Evolutionary conservation across 2,888 invertebrate genomes (phyloP).

Genomic region (Stenotaenia linearis): DNA sequence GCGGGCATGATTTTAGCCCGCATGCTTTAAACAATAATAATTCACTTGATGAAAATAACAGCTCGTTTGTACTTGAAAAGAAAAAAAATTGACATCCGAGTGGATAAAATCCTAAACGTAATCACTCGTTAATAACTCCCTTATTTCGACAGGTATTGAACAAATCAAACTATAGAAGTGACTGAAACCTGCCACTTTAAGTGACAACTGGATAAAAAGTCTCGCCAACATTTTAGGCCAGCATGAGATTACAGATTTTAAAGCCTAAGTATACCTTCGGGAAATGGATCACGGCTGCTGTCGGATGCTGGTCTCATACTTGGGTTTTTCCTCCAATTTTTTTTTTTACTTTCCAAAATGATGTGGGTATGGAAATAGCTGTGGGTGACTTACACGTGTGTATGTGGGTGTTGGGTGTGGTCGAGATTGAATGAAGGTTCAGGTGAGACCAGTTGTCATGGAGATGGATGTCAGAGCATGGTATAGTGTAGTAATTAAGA

Average conservation of each 20-base stretch:
- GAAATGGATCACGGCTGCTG: constrained; percentile 5
- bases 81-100: background rate
- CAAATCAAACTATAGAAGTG: background rate
- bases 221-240: background rate
- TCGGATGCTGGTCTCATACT: background rate
- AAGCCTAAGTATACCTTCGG: background rate
- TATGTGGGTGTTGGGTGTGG: background rate
- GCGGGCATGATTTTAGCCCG: background rate
- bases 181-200: background rate
- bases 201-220: background rate
- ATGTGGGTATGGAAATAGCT: background rate
- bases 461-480: background rate
- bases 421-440: background rate
- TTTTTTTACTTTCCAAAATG: background rate
- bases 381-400: background rate
- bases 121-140: too few species aligned
- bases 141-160: background rate
- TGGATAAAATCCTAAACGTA: background rate
- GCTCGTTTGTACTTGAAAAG: background rate
- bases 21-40: background rate
- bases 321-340: background rate
- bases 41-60: background rate
- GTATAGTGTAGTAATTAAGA: too few species aligned
- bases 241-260: background rate
- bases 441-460: background rate